Conservation (phyloP, 1,140 invertebrate genomes). For the Mizuhopecten yessoensis region DNA sequence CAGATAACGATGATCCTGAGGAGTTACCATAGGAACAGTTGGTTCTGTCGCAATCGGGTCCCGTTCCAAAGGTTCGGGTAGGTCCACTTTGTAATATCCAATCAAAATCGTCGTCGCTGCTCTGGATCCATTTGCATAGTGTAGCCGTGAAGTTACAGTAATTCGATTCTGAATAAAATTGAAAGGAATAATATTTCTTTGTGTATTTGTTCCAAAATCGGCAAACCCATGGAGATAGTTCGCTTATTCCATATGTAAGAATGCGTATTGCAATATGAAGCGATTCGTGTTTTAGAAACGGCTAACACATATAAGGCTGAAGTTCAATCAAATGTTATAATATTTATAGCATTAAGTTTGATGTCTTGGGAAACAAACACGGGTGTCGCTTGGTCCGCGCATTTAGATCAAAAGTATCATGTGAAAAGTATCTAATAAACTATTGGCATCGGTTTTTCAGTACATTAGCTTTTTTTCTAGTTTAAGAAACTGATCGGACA, state of each 20-base stretch:
- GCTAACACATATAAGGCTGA: no score
- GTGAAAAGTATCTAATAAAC: no score
- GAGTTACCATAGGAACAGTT: conserved; percentile 1
- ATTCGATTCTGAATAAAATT: not conserved
- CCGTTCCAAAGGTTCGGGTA: conserved; percentile 63
- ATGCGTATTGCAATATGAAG: no score
- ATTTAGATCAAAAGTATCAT: no score
- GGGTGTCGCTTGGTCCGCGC: no score
- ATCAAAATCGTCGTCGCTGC: conserved; percentile 68
- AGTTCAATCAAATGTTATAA: no score
- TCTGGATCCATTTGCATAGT: conserved; percentile 75
- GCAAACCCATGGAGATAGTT: not conserved
- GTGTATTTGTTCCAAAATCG: not conserved
- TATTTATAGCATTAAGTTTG: no score
- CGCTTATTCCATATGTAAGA: not conserved
- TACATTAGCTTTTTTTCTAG: no score
- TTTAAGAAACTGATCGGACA: no score
- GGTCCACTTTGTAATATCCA: conserved; percentile 70
- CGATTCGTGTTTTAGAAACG: no score
- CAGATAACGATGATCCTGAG: not conserved
- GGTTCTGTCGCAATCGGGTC: conserved; percentile 63
- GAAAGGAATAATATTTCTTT: not conserved
- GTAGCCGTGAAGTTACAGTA: conserved; percentile 73
- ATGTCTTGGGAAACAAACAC: no score
- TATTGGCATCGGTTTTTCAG: no score